These are phyloP conservation scores for Conomelus anceps DNA, from an alignment of 2,888 invertebrate species.

Conservation along the genomic window DNA sequence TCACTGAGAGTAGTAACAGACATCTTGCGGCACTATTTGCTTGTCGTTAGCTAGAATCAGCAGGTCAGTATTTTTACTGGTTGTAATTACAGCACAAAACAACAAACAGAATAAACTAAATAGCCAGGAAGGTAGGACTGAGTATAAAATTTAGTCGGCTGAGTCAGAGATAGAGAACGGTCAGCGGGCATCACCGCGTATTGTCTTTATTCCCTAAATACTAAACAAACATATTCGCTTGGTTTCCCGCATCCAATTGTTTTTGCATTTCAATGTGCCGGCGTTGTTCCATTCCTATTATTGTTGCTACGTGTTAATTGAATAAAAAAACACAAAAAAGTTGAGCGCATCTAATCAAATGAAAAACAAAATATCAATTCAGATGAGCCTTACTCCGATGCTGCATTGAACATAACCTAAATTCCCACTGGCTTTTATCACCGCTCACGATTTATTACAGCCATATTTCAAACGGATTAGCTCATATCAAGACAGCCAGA, in stretches of 20 bases:
- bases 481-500: neutral
- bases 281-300: neutral
- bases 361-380: neutral
- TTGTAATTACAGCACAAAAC: neutral
- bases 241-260: neutral
- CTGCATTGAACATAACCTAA: neutral
- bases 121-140: neutral
- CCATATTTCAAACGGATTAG: neutral
- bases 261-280: neutral
- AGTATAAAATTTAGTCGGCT: neutral
- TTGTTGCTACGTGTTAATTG: neutral
- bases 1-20: neutral
- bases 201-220: neutral
- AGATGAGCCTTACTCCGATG: neutral
- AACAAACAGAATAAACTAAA: neutral
- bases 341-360: neutral
- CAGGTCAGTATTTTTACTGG: neutral
- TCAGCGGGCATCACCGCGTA: neutral
- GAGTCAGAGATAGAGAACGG: neutral
- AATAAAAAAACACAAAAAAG: neutral
- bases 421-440: neutral
- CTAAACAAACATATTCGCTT: neutral
- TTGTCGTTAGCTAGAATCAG: neutral
- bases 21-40: neutral
- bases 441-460: neutral